Conservation (phyloP, 2,888 invertebrate species). For the Bruchidius siliquastri region DNA sequence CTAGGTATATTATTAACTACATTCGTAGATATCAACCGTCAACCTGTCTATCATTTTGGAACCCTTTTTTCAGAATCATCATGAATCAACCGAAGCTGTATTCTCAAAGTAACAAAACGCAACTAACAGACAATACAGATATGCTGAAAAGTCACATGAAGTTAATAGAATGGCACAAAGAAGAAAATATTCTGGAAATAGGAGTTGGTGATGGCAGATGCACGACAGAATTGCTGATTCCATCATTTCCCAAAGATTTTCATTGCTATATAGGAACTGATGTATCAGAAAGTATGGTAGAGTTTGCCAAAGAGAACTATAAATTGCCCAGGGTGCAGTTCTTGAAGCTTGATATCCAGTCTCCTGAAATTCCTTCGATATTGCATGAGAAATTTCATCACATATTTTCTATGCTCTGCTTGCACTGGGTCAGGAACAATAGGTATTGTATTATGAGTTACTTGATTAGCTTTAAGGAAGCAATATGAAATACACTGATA, state of each 20-base stretch:
- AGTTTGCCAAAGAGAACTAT: constrained; percentile 1
- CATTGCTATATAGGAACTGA: constrained; percentile 14
- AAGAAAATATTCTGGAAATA: constrained; percentile 59
- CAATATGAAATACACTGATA: too few relatives aligned
- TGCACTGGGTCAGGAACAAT: constrained; percentile 15
- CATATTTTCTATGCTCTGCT: constrained; percentile 11
- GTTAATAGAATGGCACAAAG: constrained; percentile 33
- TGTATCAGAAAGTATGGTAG: constrained; percentile 10
- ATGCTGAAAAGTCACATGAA: constrained; percentile 60
- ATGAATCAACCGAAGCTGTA: constrained; percentile 58
- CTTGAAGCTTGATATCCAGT: constrained; percentile 9
- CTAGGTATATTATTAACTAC: too few relatives aligned
- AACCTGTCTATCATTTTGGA: not conserved
- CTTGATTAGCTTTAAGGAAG: too few relatives aligned
- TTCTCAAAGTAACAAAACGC: constrained; percentile 60
- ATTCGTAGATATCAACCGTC: too few relatives aligned
- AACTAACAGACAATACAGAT: constrained; percentile 60
- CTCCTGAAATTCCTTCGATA: constrained; percentile 1
- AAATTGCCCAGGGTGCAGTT: constrained; percentile 5
- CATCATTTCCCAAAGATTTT: constrained; percentile 9
- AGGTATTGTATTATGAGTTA: constrained; percentile 12
- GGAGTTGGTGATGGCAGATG: constrained; percentile 74
- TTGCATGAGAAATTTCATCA: constrained; percentile 11
- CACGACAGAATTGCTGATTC: constrained; percentile 38
- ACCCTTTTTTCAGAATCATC: not conserved